Evolutionary conservation across 2,797 vertebrate species (phyloP).

Genomic region (Periophthalmus magnuspinnatus): DNA sequence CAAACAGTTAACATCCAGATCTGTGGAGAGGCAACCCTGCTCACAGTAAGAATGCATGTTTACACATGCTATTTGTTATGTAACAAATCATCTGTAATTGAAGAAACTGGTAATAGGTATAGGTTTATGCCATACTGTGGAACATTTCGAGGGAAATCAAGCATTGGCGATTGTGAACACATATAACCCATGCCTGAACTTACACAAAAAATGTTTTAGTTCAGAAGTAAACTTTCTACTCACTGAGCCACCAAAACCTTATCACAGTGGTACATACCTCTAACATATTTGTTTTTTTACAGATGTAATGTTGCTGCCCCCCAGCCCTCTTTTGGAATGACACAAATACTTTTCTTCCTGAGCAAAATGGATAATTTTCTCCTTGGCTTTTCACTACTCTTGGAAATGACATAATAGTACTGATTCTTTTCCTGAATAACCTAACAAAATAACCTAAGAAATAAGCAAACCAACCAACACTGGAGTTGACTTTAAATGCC

Average conservation of each 20-base stretch:
- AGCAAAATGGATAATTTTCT: not conserved
- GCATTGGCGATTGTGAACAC: too few relatives aligned
- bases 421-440: not conserved
- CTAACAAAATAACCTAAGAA: not conserved
- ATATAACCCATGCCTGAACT: too few relatives aligned
- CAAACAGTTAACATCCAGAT: too few relatives aligned
- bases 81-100: too few relatives aligned
- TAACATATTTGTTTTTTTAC: not conserved
- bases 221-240: not conserved
- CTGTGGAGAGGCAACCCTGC: too few relatives aligned
- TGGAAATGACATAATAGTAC: not conserved
- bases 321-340: not conserved
- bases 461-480: not conserved
- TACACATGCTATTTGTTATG: too few relatives aligned
- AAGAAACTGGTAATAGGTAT: too few relatives aligned
- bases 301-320: not conserved
- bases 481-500: not conserved
- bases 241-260: not conserved
- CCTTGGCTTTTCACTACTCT: not conserved
- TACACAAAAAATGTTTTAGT: not conserved
- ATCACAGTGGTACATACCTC: not conserved
- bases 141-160: too few relatives aligned
- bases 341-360: not conserved
- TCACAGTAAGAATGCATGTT: too few relatives aligned
- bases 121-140: too few relatives aligned